Conservation (phyloP, 2,797 vertebrate species). For the Anniella stebbinsi region DNA sequence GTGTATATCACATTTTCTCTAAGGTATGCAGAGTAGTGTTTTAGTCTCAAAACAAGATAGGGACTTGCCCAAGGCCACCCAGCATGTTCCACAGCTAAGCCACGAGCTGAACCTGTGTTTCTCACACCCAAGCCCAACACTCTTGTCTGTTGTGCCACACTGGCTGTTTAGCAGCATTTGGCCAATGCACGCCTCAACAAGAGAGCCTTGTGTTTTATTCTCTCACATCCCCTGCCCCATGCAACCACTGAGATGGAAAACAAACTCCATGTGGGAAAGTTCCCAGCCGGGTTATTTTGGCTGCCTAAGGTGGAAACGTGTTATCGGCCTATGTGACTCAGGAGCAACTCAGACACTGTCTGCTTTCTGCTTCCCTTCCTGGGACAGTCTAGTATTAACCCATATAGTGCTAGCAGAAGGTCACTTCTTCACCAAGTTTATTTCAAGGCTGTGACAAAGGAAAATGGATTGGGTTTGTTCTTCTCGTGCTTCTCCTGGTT, state of each 20-base stretch:
- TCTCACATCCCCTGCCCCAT: not conserved
- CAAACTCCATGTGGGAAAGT: constrained; percentile 45
- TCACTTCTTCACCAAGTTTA: not conserved
- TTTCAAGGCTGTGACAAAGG: not conserved
- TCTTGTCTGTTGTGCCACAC: not conserved
- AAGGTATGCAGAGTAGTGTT: not conserved
- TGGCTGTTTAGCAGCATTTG: not conserved
- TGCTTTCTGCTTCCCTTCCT: constrained; percentile 38
- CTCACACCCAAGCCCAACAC: not conserved
- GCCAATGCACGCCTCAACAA: constrained; percentile 4
- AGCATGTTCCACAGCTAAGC: not conserved
- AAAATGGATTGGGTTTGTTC: not conserved
- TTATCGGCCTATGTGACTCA: constrained; percentile 46
- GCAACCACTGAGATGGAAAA: constrained; percentile 41
- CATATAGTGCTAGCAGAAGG: not conserved
- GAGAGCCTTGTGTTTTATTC: constrained; percentile 30
- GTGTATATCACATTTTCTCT: not conserved
- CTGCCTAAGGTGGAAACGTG: constrained; percentile 40
- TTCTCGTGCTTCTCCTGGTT: not conserved
- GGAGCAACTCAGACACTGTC: constrained; percentile 41
- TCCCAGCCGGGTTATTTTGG: constrained; percentile 43
- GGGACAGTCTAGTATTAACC: constrained; percentile 22
- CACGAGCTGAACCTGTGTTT: not conserved
- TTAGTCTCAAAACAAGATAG: constrained; percentile 3
- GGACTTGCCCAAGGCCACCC: not conserved